A percentile compares a stretch with the other conserved stretches of the same genome.
phyloP scores from a whole-genome alignment of 2,113 vertebrate genomes.

The Silurus meridionalis region DNA sequence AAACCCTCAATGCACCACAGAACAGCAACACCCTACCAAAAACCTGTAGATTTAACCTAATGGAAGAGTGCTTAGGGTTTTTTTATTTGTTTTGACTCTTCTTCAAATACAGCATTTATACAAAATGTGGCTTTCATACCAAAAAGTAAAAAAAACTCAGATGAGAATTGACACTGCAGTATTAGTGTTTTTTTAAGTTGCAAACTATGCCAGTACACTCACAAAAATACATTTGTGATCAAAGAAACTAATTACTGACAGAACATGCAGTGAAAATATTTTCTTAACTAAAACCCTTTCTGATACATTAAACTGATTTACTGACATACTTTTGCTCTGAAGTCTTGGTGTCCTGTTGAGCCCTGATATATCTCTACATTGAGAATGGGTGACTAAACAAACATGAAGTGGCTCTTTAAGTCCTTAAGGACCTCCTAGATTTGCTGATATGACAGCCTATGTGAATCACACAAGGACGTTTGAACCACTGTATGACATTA shows the following conservation, averaged over 20 bases:
- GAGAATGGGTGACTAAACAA: conserved; percentile 54
- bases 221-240: conserved; percentile 1
- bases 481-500: not conserved
- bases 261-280: not conserved
- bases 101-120: conserved; percentile 13
- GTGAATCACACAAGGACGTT: conserved; percentile 2
- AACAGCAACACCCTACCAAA: conserved; percentile 46
- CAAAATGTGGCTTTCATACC: not conserved
- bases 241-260: not conserved
- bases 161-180: not conserved
- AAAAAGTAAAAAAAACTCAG: conserved; percentile 9
- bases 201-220: not conserved
- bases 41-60: conserved; percentile 32
- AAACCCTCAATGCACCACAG: conserved; percentile 60
- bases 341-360: conserved; percentile 22
- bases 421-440: conserved; percentile 52
- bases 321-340: conserved; percentile 6
- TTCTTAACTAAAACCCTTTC: not conserved
- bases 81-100: conserved; percentile 37
- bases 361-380: conserved; percentile 44
- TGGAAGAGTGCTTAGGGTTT: conserved; percentile 13
- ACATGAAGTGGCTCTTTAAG: conserved; percentile 57
- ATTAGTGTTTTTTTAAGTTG: not conserved
- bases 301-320: conserved; percentile 1
- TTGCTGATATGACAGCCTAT: conserved; percentile 43